Evolutionary conservation across 1,140 invertebrate species (phyloP).

Genomic region (Rhopalosiphum maidis): DNA sequence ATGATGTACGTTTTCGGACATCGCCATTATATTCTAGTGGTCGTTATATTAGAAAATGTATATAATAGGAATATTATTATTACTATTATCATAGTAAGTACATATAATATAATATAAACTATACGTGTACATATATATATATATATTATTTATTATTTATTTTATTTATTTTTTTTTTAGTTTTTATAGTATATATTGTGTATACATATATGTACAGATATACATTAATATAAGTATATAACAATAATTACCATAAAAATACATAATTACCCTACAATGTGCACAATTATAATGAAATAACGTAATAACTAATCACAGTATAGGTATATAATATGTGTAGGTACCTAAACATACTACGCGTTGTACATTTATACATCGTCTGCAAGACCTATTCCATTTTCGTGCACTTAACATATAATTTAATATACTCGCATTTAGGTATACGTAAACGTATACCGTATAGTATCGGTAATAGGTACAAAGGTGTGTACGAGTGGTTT

Average conservation of each 20-base stretch:
- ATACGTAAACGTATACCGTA: neutral
- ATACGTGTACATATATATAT: neutral
- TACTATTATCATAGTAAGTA: neutral
- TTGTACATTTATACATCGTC: neutral
- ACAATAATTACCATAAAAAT: constrained; percentile 10
- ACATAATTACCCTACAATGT: neutral
- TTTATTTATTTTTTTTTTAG: too few relatives aligned
- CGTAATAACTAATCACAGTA: constrained; percentile 2
- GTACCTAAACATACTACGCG: neutral
- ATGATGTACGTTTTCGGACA: neutral
- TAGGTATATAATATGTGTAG: neutral
- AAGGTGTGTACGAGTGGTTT: neutral
- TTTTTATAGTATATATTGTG: too few relatives aligned
- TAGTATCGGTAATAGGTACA: neutral
- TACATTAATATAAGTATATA: neutral
- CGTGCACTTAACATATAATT: neutral
- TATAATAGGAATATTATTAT: neutral
- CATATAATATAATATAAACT: neutral
- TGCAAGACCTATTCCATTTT: neutral
- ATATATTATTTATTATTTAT: too few relatives aligned
- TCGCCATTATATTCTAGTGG: neutral
- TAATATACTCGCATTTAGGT: neutral
- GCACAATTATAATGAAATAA: neutral
- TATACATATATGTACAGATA: too few relatives aligned
- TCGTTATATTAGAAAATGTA: neutral